These are phyloP conservation scores for Crax fasciolata DNA, from an alignment of 2,797 vertebrate genomes.

Conservation along the genomic window DNA sequence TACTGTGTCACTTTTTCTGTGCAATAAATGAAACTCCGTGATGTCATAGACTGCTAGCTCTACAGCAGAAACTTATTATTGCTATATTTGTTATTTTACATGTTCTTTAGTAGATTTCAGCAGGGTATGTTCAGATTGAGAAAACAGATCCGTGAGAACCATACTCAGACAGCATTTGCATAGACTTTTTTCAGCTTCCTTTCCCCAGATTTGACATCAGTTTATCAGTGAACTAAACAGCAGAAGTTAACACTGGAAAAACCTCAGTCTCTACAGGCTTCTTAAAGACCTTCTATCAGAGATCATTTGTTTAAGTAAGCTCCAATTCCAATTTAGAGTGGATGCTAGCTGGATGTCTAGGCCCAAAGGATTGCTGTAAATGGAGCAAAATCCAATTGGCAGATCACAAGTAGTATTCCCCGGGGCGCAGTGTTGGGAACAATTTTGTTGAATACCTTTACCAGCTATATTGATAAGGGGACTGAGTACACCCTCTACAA, in stretches of 20 bases:
- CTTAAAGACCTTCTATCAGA: neutral
- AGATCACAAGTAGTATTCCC: neutral
- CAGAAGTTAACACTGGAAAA: neutral
- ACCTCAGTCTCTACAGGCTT: neutral
- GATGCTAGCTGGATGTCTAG: neutral
- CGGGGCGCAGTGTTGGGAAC: neutral
- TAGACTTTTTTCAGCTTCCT: neutral
- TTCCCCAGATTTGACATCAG: neutral
- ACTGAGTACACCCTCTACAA: neutral
- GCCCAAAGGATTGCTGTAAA: neutral
- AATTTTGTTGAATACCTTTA: neutral
- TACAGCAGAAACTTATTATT: neutral
- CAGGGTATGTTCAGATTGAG: neutral
- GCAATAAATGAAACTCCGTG: neutral
- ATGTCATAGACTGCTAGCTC: neutral
- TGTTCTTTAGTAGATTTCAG: neutral
- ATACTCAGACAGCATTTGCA: neutral
- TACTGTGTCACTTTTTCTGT: neutral
- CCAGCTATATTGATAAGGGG: neutral
- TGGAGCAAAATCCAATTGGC: neutral
- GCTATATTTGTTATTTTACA: neutral
- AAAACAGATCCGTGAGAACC: neutral
- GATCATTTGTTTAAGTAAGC: neutral
- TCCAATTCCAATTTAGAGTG: neutral
- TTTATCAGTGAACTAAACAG: neutral